Evolutionary conservation across 1,140 invertebrate species (phyloP).

Genomic region (Drosophila novamexicana): DNA sequence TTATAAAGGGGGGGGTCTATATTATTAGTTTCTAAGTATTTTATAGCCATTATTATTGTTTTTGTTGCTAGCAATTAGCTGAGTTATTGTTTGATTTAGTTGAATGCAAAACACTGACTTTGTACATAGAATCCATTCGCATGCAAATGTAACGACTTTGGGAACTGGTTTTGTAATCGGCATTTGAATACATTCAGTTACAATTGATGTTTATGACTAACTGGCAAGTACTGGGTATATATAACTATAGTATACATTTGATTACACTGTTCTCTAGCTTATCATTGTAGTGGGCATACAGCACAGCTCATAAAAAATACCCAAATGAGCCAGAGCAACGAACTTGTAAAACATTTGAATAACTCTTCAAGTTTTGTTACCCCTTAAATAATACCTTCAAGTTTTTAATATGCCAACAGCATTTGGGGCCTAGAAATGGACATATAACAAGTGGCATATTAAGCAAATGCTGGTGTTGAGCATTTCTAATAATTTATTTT

Average conservation of each 20-base stretch:
- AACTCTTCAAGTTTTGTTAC: constrained; percentile 30
- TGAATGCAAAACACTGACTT: constrained; percentile 38
- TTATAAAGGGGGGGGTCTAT: not conserved
- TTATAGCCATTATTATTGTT: constrained; percentile 25
- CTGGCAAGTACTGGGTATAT: not conserved
- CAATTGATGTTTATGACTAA: constrained; percentile 19
- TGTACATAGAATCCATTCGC: constrained; percentile 43
- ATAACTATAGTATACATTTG: not conserved
- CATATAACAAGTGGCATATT: constrained; percentile 66
- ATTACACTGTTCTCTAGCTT: constrained; percentile 1
- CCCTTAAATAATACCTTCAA: constrained; percentile 8
- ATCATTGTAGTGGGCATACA: not conserved
- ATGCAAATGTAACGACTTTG: constrained; percentile 43
- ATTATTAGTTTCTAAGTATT: constrained; percentile 3
- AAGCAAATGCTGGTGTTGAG: constrained; percentile 20
- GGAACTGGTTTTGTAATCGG: constrained; percentile 32
- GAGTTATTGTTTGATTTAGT: constrained; percentile 54
- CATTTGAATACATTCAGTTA: not conserved
- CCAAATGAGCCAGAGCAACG: constrained; percentile 45
- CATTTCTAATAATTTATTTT: constrained; percentile 15
- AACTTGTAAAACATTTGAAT: constrained; percentile 56
- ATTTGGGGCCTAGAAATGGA: constrained; percentile 28
- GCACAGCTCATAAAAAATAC: not conserved
- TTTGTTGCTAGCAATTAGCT: constrained; percentile 56
- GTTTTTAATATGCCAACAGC: constrained; percentile 53